phyloP scores from a whole-genome alignment of 2,797 vertebrate species.

The Anableps anableps region DNA sequence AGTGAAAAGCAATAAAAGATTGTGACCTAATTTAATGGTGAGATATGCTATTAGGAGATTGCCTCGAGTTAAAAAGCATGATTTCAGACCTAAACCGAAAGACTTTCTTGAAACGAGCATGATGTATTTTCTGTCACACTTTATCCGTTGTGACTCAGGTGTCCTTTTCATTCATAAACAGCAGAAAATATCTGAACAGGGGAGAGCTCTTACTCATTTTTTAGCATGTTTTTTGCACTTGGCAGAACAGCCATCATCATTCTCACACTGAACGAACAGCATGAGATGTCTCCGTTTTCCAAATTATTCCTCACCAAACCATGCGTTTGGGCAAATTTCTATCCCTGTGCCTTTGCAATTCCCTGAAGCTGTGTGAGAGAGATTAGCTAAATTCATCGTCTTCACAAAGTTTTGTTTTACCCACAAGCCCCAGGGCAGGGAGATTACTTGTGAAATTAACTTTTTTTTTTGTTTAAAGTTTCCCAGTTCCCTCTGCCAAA shows the following conservation, averaged over 20 bases:
- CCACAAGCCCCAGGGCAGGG: constrained; percentile 62
- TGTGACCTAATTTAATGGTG: not conserved
- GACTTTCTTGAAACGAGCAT: constrained; percentile 12
- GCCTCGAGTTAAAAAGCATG: not conserved
- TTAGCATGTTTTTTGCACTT: not conserved
- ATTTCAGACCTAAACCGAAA: constrained; percentile 14
- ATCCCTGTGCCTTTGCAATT: constrained; percentile 40
- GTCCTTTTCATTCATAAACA: constrained; percentile 24
- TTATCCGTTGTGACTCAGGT: constrained; percentile 44
- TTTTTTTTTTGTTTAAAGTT: constrained; percentile 52
- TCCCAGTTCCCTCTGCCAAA: constrained; percentile 43
- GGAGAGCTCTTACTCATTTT: constrained; percentile 36
- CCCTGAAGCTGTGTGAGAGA: constrained; percentile 63
- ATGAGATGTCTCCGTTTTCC: constrained; percentile 33
- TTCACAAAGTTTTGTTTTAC: constrained; percentile 75
- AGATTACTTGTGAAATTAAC: constrained; percentile 71
- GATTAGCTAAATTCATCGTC: constrained; percentile 76
- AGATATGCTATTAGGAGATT: not conserved
- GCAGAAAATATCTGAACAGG: constrained; percentile 17
- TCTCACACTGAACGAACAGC: not conserved
- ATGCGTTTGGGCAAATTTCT: constrained; percentile 26
- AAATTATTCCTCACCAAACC: constrained; percentile 17
- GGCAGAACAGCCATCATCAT: not conserved
- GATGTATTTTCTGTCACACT: not conserved
- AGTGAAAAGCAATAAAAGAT: not conserved